Evolutionary conservation across 2,797 vertebrate genomes (phyloP).

Genomic region (Lithobates sylvaticus): DNA sequence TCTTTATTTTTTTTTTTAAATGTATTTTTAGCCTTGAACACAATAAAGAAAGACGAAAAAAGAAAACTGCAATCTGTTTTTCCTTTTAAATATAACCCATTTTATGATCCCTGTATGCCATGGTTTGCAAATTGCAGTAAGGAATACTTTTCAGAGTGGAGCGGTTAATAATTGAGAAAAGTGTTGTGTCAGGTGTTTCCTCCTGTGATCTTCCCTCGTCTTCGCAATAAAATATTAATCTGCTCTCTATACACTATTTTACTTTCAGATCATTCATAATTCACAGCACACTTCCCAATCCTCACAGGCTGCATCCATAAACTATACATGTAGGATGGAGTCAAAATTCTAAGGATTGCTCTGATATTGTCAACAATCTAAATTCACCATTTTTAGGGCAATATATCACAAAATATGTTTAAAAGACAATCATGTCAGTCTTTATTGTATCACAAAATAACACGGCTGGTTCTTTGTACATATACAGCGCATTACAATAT

Average conservation of each 20-base stretch:
- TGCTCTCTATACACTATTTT: constrained; percentile 72
- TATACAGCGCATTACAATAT: no score
- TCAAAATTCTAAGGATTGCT: no score
- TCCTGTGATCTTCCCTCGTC: background rate
- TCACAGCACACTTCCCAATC: constrained; percentile 61
- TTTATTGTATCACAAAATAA: no score
- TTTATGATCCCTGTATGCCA: background rate
- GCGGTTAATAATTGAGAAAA: constrained; percentile 72
- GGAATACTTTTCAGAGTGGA: background rate
- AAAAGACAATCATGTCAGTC: no score
- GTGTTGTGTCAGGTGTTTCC: constrained; percentile 70
- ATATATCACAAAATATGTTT: no score
- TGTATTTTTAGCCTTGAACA: no score
- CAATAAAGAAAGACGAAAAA: no score
- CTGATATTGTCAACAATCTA: no score
- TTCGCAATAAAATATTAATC: constrained; percentile 83
- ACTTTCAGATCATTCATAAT: constrained; percentile 81
- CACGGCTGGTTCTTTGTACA: no score
- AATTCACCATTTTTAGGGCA: no score
- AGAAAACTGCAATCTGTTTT: background rate
- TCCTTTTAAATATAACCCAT: background rate
- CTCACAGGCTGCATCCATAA: background rate
- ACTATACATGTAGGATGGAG: background rate
- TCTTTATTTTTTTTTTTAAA: no score
- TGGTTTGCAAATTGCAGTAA: background rate